Percentiles rank a stretch among this genome's conserved stretches.
phyloP scores from a whole-genome alignment of 2,113 vertebrate genomes.

The Athene noctua region DNA sequence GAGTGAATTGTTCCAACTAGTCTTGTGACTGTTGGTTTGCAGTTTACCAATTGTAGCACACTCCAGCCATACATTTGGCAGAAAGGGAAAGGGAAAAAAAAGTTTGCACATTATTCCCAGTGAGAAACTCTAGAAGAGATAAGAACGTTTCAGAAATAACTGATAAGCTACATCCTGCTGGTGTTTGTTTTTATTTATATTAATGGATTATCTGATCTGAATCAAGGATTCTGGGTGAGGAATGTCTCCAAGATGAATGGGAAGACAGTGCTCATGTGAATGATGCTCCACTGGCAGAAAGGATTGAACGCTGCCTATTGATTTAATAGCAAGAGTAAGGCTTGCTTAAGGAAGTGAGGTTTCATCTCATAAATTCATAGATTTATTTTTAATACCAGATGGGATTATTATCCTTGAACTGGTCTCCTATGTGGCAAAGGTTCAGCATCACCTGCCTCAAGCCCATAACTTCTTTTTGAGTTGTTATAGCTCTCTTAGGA shows the following conservation, averaged over 20 bases:
- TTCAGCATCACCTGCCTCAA: background rate
- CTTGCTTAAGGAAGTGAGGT: background rate
- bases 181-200: constrained; percentile 13
- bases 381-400: background rate
- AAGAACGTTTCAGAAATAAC: constrained; percentile 42
- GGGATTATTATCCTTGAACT: background rate
- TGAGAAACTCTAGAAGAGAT: constrained; percentile 9
- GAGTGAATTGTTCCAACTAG: background rate
- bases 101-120: background rate
- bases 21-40: background rate
- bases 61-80: background rate
- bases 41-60: background rate
- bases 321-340: background rate
- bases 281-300: background rate
- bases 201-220: background rate
- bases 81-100: background rate
- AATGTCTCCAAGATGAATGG: background rate
- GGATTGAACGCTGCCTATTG: background rate
- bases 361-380: background rate
- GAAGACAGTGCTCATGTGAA: background rate
- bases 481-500: background rate
- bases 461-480: background rate
- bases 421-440: background rate
- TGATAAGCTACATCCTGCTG: constrained; percentile 32
- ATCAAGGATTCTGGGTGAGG: background rate